phyloP scores from a whole-genome alignment of 2,888 invertebrate genomes.

The Mythimna ferrago region DNA sequence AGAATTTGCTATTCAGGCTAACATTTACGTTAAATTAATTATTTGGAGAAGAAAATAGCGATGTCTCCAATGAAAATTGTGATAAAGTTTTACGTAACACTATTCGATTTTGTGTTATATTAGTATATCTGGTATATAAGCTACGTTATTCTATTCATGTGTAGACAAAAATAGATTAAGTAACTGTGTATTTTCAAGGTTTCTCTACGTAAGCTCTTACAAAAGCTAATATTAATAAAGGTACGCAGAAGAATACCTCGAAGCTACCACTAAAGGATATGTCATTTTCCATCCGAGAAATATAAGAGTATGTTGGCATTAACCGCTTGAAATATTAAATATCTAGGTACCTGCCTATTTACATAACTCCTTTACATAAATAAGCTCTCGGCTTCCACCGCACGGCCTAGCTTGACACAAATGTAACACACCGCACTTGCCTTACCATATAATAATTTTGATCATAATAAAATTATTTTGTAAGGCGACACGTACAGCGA shows the following conservation, averaged over 20 bases:
- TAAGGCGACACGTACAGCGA: constrained; percentile 54
- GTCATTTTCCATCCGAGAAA: constrained; percentile 33
- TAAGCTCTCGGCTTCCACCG: constrained; percentile 40
- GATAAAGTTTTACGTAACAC: background rate
- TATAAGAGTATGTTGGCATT: constrained; percentile 43
- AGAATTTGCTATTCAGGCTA: background rate
- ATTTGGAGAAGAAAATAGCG: background rate
- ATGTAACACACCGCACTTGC: constrained; percentile 48
- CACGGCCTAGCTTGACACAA: constrained; percentile 43
- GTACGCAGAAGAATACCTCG: background rate
- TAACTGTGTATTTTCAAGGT: background rate
- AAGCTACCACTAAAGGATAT: constrained; percentile 26
- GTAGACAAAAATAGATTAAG: background rate
- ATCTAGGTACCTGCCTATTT: constrained; percentile 43
- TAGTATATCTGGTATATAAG: background rate
- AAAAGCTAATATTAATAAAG: constrained; percentile 25
- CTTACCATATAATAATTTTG: constrained; percentile 53
- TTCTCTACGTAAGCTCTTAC: background rate
- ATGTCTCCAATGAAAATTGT: no score
- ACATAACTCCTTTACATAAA: constrained; percentile 53
- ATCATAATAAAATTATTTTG: constrained; percentile 57
- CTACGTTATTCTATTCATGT: background rate
- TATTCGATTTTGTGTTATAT: background rate
- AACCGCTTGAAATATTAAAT: constrained; percentile 52
- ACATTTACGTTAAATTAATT: background rate